Base-by-base conservation (phyloP, 2,797 vertebrate genomes). In the Mormyrus proboscirostris region DNA sequence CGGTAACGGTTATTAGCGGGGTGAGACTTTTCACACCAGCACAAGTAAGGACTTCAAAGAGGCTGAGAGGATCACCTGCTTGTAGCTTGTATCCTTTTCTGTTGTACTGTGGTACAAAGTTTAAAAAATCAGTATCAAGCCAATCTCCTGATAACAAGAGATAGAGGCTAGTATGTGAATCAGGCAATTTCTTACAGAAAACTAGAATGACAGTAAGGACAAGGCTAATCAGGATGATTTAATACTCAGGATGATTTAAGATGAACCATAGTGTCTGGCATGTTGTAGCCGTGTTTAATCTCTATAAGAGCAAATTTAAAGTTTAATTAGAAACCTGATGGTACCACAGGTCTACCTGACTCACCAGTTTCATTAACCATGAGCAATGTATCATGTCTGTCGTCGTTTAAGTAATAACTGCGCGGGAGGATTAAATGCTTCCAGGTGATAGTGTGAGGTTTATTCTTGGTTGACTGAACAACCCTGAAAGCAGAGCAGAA, bases 1-100 rank as follows among this genome's bases (percentile, higher is more conserved):
- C 33, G 0, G 10, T 29, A 62, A 84, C 25, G 12, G 55, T 29
- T 65, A 65, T 65, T 49, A 89, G 22, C 19, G 22, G 9, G 25
- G n/a, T 25, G 47, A 73, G 14, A 57, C 19, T 51, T 12, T 62
- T 83, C 51, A 59, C 88, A 84, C n/a, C 22, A 65, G 29, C 57
- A 49, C 16, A 8, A 25, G 55, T 33, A 44, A 82, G 19, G 57
- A 85, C 55, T 85, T 62, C 79, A 89, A 83, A 89, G 88, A 29
- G 76, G 41, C 51, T n/a, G 50, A 29, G n/a, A 50, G 82, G 65
- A 69, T 73, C 65, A 73, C 38, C 73, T 79, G 16, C 29, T 29
- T 29, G 29, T 29, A 29, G 29, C 29, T 44, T 44, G 14, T 79
- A 44, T 79, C 5, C 73, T 44, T 79, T 19, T 9, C 73, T 79